Conservation (phyloP, 35 echinoderm and acorn worm species). For the Ptychodera flava region DNA sequence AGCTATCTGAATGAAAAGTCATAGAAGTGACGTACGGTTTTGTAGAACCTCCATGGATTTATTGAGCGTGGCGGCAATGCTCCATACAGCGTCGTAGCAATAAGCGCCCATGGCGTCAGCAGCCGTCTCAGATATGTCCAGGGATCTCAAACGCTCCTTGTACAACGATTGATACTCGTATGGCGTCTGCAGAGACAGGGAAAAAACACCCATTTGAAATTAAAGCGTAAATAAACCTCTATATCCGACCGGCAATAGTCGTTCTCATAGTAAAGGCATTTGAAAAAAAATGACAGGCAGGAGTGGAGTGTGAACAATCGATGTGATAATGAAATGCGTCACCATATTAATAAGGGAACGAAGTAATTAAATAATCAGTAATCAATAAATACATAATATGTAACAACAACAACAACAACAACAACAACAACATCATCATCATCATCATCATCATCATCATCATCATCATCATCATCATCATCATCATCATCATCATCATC, state of each 20-base stretch:
- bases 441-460: slow-evolving; percentile 35
- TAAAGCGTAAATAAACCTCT: neutral
- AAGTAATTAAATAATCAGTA: no score
- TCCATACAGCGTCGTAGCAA: slow-evolving; percentile 61
- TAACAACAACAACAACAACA: no score
- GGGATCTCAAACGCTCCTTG: neutral
- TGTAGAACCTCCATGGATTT: neutral
- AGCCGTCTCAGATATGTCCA: slow-evolving; percentile 4
- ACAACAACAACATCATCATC: slow-evolving; percentile 19
- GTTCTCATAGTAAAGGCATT: no score
- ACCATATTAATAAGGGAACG: no score
- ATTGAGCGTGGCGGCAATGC: slow-evolving; percentile 44
- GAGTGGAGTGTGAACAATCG: no score
- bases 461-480: slow-evolving; percentile 42
- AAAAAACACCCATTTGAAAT: neutral
- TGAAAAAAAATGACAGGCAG: no score
- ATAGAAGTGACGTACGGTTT: no score
- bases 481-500: slow-evolving; percentile 30
- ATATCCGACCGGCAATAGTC: neutral
- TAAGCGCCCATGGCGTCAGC: slow-evolving; percentile 31
- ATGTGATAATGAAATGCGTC: no score
- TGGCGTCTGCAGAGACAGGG: slow-evolving; percentile 17
- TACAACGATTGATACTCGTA: slow-evolving; percentile 25
- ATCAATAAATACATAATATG: no score
- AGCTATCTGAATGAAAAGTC: no score